Percentiles rank a stretch among this genome's conserved stretches.
These are phyloP conservation scores for Ibidorhyncha struthersii DNA, from an alignment of 2,113 vertebrate genomes.

Conservation along the genomic window DNA sequence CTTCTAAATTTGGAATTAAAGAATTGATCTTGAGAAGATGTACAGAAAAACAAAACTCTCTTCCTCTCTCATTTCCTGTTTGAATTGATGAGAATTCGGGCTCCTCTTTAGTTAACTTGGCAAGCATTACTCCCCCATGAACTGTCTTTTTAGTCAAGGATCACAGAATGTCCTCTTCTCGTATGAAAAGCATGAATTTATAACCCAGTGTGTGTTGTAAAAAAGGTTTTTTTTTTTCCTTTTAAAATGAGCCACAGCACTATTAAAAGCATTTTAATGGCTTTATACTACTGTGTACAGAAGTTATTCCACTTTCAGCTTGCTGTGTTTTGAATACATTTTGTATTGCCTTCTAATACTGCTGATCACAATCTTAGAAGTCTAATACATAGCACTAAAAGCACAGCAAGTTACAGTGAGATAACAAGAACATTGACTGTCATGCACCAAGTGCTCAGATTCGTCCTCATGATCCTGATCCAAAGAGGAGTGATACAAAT, in stretches of 20 bases:
- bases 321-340: background rate
- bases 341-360: background rate
- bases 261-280: background rate
- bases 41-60: conserved; percentile 4
- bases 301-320: background rate
- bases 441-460: background rate
- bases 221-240: background rate
- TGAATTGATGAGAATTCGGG: background rate
- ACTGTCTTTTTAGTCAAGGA: background rate
- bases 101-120: background rate
- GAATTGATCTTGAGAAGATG: background rate
- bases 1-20: conserved; percentile 9
- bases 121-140: background rate
- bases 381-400: background rate
- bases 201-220: background rate
- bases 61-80: conserved; percentile 24
- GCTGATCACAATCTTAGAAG: background rate
- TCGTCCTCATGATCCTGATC: background rate
- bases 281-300: background rate
- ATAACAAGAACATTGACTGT: background rate
- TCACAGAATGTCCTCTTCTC: background rate
- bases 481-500: background rate
- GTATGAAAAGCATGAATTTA: background rate
- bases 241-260: background rate
- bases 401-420: background rate